phyloP scores from a whole-genome alignment of 2,888 invertebrate species.

The Labia minor region DNA sequence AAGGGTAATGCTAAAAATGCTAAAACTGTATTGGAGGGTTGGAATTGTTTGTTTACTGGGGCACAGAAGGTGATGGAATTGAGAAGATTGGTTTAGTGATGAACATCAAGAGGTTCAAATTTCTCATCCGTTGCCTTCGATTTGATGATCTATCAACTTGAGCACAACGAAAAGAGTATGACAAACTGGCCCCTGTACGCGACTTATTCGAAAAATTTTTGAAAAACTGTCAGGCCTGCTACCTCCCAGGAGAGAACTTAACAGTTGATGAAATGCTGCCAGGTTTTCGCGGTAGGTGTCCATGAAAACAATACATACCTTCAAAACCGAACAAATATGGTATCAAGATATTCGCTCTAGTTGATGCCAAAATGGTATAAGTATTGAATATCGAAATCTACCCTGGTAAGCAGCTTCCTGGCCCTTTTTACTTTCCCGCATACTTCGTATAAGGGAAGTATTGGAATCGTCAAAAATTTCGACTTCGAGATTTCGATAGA shows the following conservation, averaged over 20 bases:
- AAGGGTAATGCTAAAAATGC: slow-evolving; percentile 25
- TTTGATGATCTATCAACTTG: slow-evolving; percentile 18
- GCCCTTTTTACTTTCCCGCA: too few relatives aligned
- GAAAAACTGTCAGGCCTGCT: slow-evolving; percentile 29
- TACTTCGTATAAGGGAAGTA: too few relatives aligned
- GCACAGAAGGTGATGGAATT: slow-evolving; percentile 28
- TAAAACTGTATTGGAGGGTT: slow-evolving; percentile 26
- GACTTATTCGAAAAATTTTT: slow-evolving; percentile 31
- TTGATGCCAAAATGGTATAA: slow-evolving; percentile 26
- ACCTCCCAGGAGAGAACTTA: slow-evolving; percentile 27
- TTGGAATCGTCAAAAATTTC: too few relatives aligned
- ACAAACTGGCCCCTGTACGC: slow-evolving; percentile 29
- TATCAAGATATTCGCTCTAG: slow-evolving; percentile 29
- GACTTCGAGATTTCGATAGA: too few relatives aligned
- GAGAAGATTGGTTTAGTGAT: slow-evolving; percentile 30
- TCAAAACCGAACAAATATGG: slow-evolving; percentile 31
- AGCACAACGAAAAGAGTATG: slow-evolving; percentile 24
- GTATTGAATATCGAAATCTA: slow-evolving; percentile 27
- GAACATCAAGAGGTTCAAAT: slow-evolving; percentile 29
- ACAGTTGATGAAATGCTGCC: slow-evolving; percentile 27
- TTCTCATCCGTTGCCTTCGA: slow-evolving; percentile 19
- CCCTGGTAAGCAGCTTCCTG: slow-evolving; percentile 26
- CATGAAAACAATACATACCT: slow-evolving; percentile 31
- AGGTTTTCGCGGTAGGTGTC: slow-evolving; percentile 27
- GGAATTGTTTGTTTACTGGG: slow-evolving; percentile 28